These are phyloP conservation scores for Channa argus DNA, from an alignment of 2,113 vertebrate genomes.

Conservation along the genomic window DNA sequence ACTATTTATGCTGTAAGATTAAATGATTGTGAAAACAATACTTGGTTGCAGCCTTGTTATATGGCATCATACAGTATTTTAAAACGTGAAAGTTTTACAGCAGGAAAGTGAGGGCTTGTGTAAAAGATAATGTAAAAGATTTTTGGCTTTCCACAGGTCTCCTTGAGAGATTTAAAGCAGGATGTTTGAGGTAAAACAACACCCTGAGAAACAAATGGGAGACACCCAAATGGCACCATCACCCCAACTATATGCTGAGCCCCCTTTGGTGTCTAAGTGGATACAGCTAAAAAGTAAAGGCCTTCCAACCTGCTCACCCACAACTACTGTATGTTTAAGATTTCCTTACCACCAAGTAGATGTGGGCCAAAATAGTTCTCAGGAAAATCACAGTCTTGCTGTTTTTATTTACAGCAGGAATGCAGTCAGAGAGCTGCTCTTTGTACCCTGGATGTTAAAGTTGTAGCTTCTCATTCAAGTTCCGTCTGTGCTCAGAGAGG, in stretches of 20 bases:
- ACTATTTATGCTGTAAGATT: too few species aligned
- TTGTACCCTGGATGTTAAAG: neutral
- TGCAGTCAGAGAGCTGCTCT: constrained; percentile 3
- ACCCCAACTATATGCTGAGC: constrained; percentile 16
- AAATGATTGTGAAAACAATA: neutral
- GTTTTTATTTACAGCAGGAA: constrained; percentile 35
- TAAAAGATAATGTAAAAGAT: constrained; percentile 9
- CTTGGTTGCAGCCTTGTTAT: neutral
- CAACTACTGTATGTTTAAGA: constrained; percentile 35
- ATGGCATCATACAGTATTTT: too few species aligned
- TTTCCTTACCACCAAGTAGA: constrained; percentile 9
- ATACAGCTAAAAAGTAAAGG: constrained; percentile 39
- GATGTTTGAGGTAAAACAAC: constrained; percentile 26
- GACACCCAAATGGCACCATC: constrained; percentile 35
- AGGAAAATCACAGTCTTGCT: constrained; percentile 29
- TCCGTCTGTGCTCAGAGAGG: neutral
- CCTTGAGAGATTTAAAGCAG: constrained; percentile 9
- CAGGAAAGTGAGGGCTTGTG: neutral
- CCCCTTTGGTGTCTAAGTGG: constrained; percentile 34
- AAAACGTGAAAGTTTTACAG: too few species aligned
- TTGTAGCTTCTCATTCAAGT: constrained; percentile 16
- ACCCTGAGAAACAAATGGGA: neutral
- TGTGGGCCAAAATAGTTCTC: constrained; percentile 19
- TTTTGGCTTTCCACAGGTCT: neutral
- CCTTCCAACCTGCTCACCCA: constrained; percentile 39